These are phyloP conservation scores for Neodon shergylaensis DNA, from an alignment of 2,113 vertebrate genomes.

Conservation along the genomic window DNA sequence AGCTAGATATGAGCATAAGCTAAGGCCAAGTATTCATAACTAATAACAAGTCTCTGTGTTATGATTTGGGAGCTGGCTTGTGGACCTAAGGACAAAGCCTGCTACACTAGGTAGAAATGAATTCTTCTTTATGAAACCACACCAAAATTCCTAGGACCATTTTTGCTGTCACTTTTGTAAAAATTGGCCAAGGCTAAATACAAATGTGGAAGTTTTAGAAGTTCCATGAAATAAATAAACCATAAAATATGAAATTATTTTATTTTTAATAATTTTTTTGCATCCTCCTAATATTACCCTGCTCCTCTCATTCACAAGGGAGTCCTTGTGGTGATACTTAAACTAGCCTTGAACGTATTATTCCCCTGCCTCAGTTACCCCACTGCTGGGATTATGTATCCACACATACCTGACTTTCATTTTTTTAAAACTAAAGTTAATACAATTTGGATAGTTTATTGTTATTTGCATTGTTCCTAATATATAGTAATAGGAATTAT, in stretches of 20 bases:
- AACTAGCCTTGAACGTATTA: not conserved
- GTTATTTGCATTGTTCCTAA: conserved; percentile 8
- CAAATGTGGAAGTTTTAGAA: not conserved
- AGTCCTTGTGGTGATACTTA: not conserved
- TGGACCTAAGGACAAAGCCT: not conserved
- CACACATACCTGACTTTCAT: not conserved
- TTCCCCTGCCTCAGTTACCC: not conserved
- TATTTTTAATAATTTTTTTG: not conserved
- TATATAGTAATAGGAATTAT: not conserved
- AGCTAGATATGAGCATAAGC: not conserved
- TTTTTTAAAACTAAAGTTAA: not conserved
- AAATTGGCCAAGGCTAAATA: not conserved
- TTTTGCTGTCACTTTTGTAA: not conserved
- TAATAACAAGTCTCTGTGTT: not conserved
- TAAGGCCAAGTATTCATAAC: not conserved
- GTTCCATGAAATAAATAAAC: not conserved
- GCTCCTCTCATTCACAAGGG: not conserved
- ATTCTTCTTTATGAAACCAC: not conserved
- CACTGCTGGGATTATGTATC: not conserved
- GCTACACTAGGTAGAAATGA: not conserved
- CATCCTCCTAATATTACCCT: not conserved
- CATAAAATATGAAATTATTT: not conserved
- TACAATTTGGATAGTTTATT: not conserved
- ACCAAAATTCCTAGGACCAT: not conserved
- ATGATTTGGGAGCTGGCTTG: not conserved